Base-by-base conservation (phyloP, 2,888 invertebrate species). In the Euspilapteryx auroguttella region DNA sequence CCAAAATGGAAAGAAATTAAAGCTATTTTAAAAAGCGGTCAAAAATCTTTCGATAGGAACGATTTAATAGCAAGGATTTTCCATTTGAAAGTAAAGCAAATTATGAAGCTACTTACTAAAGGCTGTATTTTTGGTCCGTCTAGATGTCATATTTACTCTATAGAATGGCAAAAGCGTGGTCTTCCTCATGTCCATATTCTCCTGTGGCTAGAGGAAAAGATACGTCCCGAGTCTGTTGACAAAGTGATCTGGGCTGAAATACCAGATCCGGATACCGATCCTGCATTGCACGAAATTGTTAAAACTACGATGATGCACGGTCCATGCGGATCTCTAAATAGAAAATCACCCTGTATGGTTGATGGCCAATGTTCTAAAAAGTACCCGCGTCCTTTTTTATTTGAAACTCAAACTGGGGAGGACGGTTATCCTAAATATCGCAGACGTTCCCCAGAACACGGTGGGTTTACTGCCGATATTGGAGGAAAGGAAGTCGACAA, bases 351-450 rank as follows among this genome's bases (percentile, higher is more conserved):
- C 27, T 37, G 32, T 27, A 38, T 37, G 53, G 37, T 35, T 27
- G 40, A 53, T 14, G 42, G 42, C 1, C 34, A 37, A 24, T 68
- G 65, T 37, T 36, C 42, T 1, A 66, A 68, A 42, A 34, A 35
- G 17, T 52, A 31, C 33, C 44, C 47, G 13, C 24, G 37, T 26
- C 4, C 13, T 24, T 39, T 45, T 29, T 31, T 39, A 13, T 27
- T 25, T 10, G 44, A 50, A 26, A 57, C 49, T 7, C 34, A 40
- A 24, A 52, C 47, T 10, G 45, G 44, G 7, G 38, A 38, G 17
- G 48, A 56, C 32, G 48, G 53, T 22, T 58, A 59, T 32, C 51
- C 49, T 29, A 14, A 33, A 21, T 63, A 57, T 34, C 36, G 44
- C 13, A 36, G 51, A 11, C 33, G 46, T 28, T 28, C 30, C 20